Evolutionary conservation across 1,140 invertebrate species (phyloP), one percentile per base, ranked within the genome.

Genomic region (Paralvinella palmiformis): DNA sequence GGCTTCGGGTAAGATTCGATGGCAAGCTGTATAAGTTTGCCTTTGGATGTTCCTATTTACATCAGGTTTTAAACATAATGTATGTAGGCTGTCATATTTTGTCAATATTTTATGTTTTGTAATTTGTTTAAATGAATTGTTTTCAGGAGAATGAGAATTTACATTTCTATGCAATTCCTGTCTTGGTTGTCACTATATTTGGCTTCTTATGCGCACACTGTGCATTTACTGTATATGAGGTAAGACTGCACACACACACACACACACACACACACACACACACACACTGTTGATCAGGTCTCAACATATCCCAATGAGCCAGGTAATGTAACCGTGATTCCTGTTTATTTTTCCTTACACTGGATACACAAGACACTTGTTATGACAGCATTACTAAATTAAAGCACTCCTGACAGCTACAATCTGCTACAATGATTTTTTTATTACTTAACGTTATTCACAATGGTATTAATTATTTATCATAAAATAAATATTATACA

Each of bases 141-240:
- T 59, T 66, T n/a, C 57, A 71, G 68, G 56, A 33, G 4, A 58
- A 75, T 58, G 63, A 63, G 44, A 72, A 86, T 20, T 70, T 91
- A 1, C 82, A 86, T 66, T 86, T 88, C 76, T 83, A 85, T 10
- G 89, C 92, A 68, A 86, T 89, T 20, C 93, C 94, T 1, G 88
- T 94, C 1, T 84, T 95, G 15, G 80, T 96, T 36, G 88, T 89
- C n/a, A 90, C 88, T 70, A 80, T 96, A 20, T 95, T 93, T 79
- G 85, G 92, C 1, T 96, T 93, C 77, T 92, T 96, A 72, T 90
- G 96, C 63, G 89, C 93, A 35, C 92, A 96, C 72, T 92, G 90
- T 77, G 90, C 96, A 48, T 85, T 97, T 29, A 93, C 92, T 1
- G 84, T 96, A 22, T 96, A 95, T 75, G 93, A 96, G 87, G 92